Base-by-base conservation (phyloP, 2,113 vertebrate genomes). In the Todiramphus chloris region DNA sequence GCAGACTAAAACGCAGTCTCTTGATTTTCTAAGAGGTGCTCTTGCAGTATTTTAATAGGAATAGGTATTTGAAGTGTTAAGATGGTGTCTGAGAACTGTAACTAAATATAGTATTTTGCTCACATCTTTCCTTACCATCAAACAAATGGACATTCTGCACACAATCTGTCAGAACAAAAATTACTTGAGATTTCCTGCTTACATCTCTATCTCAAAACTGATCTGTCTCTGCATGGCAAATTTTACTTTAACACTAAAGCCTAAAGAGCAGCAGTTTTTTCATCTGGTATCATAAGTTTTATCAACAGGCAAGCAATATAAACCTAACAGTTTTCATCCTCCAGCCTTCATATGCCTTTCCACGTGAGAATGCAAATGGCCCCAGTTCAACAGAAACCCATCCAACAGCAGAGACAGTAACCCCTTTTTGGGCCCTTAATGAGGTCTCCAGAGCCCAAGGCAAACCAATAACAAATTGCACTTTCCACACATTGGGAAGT, bases 381-480 rank as follows among this genome's bases (percentile, higher is more conserved):
- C 67, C 82, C 78, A 89, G 89, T 93, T 91, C 92, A 97, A 81
- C 84, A 97, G 95, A 95, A 97, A 96, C 93, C 79, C 48, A 44
- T 97, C 94, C 97, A 95, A 97, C 75, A 95, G 15, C 76, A 94
- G 94, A 97, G 87, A 97, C 10, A 97, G 91, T 97, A 98, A 82
- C 19, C 58, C 87, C 94, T 97, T 97, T 92, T 83, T 44, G 28
- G 78, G 91, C 89, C 87, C 93, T 97, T 98, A 98, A 98, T 98
- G 97, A 98, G 98, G 95, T 98, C 98, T 98, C 98, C 76, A 96
- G 98, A 98, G 98, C 96, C 97, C 97, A 97, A 95, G 93, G 96
- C 97, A 97, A 97, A 97, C 97, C 96, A 97, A 53, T 97, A 98
- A 98, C 96, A 97, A 98, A 98, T 81, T 97, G 92, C 90, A 94